Evolutionary conservation across 1,140 invertebrate genomes (phyloP).

Genomic region (Epicauta chinensis): DNA sequence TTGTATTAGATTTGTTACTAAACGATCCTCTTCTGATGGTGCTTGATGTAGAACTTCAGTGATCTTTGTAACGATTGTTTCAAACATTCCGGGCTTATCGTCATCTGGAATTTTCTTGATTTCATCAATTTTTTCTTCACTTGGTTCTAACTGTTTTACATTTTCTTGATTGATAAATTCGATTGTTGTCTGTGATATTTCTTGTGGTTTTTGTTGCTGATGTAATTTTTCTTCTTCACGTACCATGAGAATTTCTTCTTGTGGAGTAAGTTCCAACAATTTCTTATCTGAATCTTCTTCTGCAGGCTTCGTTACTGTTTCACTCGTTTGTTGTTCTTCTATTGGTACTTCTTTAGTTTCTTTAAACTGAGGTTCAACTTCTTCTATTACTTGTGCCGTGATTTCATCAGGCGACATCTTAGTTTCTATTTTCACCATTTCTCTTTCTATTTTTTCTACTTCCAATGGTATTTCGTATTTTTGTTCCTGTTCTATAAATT

Average conservation of each 20-base stretch:
- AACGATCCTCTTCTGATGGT: conserved; percentile 23
- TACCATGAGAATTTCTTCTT: conserved; percentile 12
- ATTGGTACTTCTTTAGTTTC: no score
- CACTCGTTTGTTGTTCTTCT: no score
- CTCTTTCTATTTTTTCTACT: neutral
- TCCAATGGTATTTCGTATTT: neutral
- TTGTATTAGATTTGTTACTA: conserved; percentile 40
- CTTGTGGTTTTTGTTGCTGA: conserved; percentile 17
- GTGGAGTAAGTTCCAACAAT: conserved; percentile 1
- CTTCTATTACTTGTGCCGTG: no score
- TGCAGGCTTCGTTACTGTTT: neutral
- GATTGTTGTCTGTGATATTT: conserved; percentile 9
- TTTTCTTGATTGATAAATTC: conserved; percentile 1
- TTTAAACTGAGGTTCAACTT: no score
- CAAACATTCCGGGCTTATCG: conserved; percentile 27
- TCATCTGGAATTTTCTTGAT: conserved; percentile 16
- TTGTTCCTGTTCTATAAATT: neutral
- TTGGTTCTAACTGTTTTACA: neutral
- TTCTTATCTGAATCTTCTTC: conserved; percentile 6
- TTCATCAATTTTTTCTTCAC: conserved; percentile 3
- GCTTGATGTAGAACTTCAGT: conserved; percentile 23
- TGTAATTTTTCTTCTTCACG: conserved; percentile 15
- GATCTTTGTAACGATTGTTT: conserved; percentile 30
- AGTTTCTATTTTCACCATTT: neutral
- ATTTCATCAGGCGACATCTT: no score